Evolutionary conservation across 1,140 invertebrate genomes (phyloP), one percentile per base, ranked within the genome.

Genomic region (Cydia fagiglandana): DNA sequence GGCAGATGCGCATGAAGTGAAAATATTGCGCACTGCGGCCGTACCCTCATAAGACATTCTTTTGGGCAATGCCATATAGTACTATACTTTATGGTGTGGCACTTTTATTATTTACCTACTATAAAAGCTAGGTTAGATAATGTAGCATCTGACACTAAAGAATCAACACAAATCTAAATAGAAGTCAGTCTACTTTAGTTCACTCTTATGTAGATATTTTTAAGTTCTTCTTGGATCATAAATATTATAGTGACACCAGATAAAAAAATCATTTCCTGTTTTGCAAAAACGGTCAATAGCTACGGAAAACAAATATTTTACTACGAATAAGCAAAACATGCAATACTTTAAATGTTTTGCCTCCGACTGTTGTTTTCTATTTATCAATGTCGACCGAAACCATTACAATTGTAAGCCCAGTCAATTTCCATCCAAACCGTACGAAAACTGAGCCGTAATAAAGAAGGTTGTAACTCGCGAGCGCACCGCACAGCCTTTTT

Each of bases 401-500:
- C 56, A 61, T 61, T 61, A 61, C 68, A 70, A 70, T 38, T 70
- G 68, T 34, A 70, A 34, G 68, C 41, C 41, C 73, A 74, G 45
- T 74, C 45, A 74, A 45, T 74, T 70, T 41, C 38, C 34, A 70
- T 38, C 66, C 66, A 53, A 30, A 75, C 30, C 73, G 45, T 75
- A 64, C 34, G 41, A 30, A 75, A 53, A 56, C 34, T n/a, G 28
- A 6, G 45, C 38, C 50, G 77, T 77, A 77, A 81, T 80, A 77
- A 76, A 78, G 80, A 68, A 77, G 76, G 78, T 75, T 73, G 73
- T 66, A 45, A 70, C 66, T 70, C 66, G 64, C 70, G 75, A 64
- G 74, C 64, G 74, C 53, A 66, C 56, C 73, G 75, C 81, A 81
- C 80, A 78, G 80, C 82, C 79, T 82, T 81, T 90, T 89, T 88